phyloP scores from a whole-genome alignment of 2,888 invertebrate genomes.

The Trichacis sp. region DNA sequence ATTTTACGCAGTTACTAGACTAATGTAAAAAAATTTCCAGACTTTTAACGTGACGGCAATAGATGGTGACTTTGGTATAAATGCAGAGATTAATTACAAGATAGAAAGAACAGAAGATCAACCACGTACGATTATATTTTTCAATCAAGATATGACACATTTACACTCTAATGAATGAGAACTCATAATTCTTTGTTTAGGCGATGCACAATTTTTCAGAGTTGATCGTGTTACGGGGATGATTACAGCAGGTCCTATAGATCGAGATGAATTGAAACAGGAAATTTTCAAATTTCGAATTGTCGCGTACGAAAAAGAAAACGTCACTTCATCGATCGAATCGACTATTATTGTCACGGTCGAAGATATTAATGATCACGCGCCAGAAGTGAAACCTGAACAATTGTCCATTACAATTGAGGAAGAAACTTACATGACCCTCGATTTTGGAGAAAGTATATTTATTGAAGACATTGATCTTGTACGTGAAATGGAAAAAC shows the following conservation, averaged over 20 bases:
- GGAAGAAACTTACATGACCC: conserved; percentile 72
- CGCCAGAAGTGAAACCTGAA: conserved; percentile 70
- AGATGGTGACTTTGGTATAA: conserved; percentile 75
- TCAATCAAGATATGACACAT: too few relatives aligned
- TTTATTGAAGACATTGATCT: conserved; percentile 67
- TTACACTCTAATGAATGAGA: too few relatives aligned
- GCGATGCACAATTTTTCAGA: conserved; percentile 35
- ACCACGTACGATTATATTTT: conserved; percentile 3
- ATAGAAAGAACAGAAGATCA: conserved; percentile 48
- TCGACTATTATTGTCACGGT: conserved; percentile 64
- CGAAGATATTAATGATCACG: conserved; percentile 77
- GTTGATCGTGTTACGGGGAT: conserved; percentile 52
- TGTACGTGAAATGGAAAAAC: too few relatives aligned
- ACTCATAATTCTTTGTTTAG: neutral
- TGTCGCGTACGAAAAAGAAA: conserved; percentile 60
- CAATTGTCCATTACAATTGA: conserved; percentile 66
- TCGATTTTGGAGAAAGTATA: conserved; percentile 70
- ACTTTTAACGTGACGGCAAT: conserved; percentile 71
- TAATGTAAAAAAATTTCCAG: conserved; percentile 36
- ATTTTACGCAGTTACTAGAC: neutral
- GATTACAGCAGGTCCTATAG: conserved; percentile 60
- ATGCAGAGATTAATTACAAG: conserved; percentile 71
- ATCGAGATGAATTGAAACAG: conserved; percentile 59
- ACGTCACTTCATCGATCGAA: conserved; percentile 42
- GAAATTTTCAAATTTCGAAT: conserved; percentile 57